These are phyloP conservation scores for Osmerus eperlanus DNA, from an alignment of 2,113 vertebrate genomes.

Conservation along the genomic window DNA sequence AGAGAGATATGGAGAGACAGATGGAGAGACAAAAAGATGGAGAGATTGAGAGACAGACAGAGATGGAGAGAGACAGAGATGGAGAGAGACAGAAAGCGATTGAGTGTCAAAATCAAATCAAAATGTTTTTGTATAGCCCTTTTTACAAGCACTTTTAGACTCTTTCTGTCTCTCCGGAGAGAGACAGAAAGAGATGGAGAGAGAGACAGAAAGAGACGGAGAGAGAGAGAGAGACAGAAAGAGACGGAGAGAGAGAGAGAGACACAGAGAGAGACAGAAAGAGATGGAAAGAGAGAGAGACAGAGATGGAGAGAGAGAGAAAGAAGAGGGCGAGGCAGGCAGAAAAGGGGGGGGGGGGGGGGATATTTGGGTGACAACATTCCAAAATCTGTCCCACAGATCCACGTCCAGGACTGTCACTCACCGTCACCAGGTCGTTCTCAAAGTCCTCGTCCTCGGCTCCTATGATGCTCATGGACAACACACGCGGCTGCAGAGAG, in stretches of 20 bases:
- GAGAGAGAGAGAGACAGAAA: no score
- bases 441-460: constrained; percentile 92
- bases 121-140: background rate
- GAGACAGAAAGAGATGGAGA: no score
- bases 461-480: constrained; percentile 81
- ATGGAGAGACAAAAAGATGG: background rate
- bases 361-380: no score
- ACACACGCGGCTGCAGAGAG: constrained; percentile 44
- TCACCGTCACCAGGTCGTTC: constrained; percentile 82
- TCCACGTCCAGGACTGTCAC: constrained; percentile 27
- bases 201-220: no score
- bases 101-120: background rate
- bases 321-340: constrained; percentile 8
- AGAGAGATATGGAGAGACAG: constrained; percentile 1
- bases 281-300: no score
- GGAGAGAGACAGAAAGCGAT: no score
- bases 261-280: background rate
- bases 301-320: background rate
- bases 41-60: background rate
- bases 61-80: background rate
- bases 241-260: no score
- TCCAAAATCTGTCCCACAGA: no score
- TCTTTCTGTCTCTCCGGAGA: no score
- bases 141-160: no score
- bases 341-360: no score